phyloP scores from a whole-genome alignment of 2,113 vertebrate genomes.

The Rynchops niger region DNA sequence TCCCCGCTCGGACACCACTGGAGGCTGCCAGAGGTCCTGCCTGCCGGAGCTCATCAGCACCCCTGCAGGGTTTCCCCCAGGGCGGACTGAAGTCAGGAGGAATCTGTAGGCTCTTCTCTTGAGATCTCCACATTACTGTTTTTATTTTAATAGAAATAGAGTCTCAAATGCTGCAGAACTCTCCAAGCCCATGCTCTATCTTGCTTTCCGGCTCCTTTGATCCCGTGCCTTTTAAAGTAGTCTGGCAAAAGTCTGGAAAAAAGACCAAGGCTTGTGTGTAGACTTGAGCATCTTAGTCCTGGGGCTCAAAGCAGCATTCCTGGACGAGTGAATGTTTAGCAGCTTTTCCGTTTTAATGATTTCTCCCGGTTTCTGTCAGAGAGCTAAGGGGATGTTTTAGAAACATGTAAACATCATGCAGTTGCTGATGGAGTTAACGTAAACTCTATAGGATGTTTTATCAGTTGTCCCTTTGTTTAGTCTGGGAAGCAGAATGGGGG shows the following conservation, averaged over 20 bases:
- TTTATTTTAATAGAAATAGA: background rate
- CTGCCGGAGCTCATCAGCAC: background rate
- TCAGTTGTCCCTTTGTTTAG: constrained; percentile 48
- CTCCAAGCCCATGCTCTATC: background rate
- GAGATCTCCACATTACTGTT: background rate
- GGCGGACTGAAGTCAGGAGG: background rate
- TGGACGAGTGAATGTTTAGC: background rate
- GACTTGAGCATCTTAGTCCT: background rate
- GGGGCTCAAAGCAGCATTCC: background rate
- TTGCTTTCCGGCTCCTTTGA: background rate
- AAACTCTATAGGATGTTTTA: constrained; percentile 56
- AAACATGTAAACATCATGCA: constrained; percentile 34
- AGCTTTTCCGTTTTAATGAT: background rate
- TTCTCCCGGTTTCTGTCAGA: background rate
- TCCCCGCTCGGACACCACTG: rapidly evolving
- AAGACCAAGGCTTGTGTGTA: background rate
- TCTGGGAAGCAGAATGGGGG: background rate
- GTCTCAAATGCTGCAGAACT: background rate
- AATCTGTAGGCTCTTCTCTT: background rate
- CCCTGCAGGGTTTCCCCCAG: background rate
- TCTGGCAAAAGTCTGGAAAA: background rate
- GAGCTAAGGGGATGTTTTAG: constrained; percentile 5
- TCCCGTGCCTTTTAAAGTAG: background rate
- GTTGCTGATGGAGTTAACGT: constrained; percentile 30
- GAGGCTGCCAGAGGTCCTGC: background rate